Evolutionary conservation across 2,797 vertebrate species (phyloP).

Genomic region (Hippoglossus hippoglossus): DNA sequence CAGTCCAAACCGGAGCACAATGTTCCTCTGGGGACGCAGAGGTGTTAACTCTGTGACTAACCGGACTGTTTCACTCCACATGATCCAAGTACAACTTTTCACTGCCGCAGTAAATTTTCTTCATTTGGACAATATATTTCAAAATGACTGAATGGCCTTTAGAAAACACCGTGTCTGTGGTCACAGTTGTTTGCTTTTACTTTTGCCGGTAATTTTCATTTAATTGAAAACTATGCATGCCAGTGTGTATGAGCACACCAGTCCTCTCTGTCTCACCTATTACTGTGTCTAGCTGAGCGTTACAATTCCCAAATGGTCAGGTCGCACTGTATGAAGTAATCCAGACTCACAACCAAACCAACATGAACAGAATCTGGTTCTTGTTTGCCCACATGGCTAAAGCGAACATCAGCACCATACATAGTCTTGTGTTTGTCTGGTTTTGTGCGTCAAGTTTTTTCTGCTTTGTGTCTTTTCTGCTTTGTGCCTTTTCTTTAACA

Average conservation of each 20-base stretch:
- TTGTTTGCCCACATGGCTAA: slow-evolving; percentile 22
- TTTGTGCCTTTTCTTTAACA: neutral
- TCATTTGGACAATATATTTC: slow-evolving; percentile 42
- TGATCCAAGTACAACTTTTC: slow-evolving; percentile 40
- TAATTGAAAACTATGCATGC: slow-evolving; percentile 7
- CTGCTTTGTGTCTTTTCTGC: neutral
- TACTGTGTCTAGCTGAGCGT: slow-evolving; percentile 5
- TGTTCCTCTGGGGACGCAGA: slow-evolving; percentile 56
- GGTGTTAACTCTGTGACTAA: slow-evolving; percentile 66
- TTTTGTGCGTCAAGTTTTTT: slow-evolving; percentile 13
- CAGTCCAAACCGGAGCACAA: slow-evolving; percentile 20
- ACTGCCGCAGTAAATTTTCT: slow-evolving; percentile 61
- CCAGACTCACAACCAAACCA: slow-evolving; percentile 14
- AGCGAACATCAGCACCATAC: neutral
- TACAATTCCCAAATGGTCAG: slow-evolving; percentile 11
- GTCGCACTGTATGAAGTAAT: neutral
- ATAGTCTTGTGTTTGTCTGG: neutral
- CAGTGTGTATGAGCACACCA: neutral
- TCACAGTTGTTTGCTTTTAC: slow-evolving; percentile 25
- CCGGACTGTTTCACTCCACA: slow-evolving; percentile 60
- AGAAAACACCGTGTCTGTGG: slow-evolving; percentile 6
- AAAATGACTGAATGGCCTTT: slow-evolving; percentile 28
- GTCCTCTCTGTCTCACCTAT: neutral
- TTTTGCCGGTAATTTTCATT: slow-evolving; percentile 22
- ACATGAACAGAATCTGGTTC: slow-evolving; percentile 18